These are phyloP conservation scores for Emmelina monodactyla DNA, from an alignment of 2,888 invertebrate species.

Conservation along the genomic window DNA sequence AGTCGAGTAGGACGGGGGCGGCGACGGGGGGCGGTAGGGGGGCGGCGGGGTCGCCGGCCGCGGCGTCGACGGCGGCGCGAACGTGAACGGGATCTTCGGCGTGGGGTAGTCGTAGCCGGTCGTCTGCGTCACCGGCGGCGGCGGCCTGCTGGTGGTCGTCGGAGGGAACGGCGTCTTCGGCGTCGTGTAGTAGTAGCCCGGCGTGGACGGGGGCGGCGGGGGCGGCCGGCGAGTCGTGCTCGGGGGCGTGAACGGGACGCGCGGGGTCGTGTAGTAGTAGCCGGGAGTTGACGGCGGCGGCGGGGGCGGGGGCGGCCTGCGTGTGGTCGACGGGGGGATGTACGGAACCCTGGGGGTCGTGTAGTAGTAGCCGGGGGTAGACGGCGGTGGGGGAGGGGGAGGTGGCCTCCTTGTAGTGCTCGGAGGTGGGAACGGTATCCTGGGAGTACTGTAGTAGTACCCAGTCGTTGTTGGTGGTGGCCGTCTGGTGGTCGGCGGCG, in stretches of 20 bases:
- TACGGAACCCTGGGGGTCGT: conserved; percentile 10
- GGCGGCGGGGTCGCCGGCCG: conserved; percentile 13
- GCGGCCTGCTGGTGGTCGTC: conserved; percentile 2
- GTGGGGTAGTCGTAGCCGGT: conserved; percentile 12
- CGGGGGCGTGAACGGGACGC: background rate
- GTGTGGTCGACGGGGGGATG: conserved; percentile 12
- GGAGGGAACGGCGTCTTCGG: conserved; percentile 4
- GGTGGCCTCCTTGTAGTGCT: conserved; percentile 11
- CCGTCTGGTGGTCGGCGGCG: conserved; percentile 18
- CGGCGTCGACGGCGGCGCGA: conserved; percentile 11
- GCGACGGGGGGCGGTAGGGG: conserved; percentile 19
- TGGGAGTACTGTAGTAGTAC: conserved; percentile 32
- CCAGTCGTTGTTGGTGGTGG: conserved; percentile 28
- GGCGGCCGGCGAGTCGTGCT: background rate
- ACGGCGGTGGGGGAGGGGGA: conserved; percentile 10
- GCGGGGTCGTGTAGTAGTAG: conserved; percentile 7
- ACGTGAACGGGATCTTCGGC: conserved; percentile 15
- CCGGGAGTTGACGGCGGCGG: conserved; percentile 7
- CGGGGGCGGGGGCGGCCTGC: conserved; percentile 8
- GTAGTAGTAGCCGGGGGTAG: conserved; percentile 7
- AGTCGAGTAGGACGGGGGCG: conserved; percentile 18
- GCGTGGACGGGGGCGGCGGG: conserved; percentile 5
- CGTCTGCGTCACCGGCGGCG: conserved; percentile 11
- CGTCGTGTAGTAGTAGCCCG: background rate
- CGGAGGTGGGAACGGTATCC: conserved; percentile 23